Base-by-base conservation (phyloP, 2,888 invertebrate species). In the Iselma pallidipennis region DNA sequence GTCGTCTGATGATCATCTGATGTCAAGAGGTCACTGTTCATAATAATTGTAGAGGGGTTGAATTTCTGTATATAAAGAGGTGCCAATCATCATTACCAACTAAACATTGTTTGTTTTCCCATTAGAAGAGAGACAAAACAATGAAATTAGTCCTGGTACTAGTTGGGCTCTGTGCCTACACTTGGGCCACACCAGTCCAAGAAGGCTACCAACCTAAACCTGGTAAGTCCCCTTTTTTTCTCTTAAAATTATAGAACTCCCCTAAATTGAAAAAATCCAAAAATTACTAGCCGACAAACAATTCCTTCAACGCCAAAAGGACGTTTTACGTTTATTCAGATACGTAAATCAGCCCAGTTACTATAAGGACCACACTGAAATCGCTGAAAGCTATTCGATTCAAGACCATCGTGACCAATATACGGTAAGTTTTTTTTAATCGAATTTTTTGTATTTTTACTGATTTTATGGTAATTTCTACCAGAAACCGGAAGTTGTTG, bases 271-370 rank as follows among this genome's bases (percentile, higher is more conserved):
- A n/a, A n/a, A n/a, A 16, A 37, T 28, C 45, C 12, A 26, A 2
- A n/a, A 42, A 51, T 58, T 63, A 69, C 48, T 49, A 69, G 67
- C 59, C 45, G 63, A 71, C 54, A 69, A 61, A 37, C 61, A 63
- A 48, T 65, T 73, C 6, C 37, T 71, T 26, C 62, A 71, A 31
- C 68, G 65, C 42, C 71, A 74, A 56, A 65, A 63, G 25, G 67
- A 86, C 74, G 81, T 88, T 64, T 76, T 88, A 74, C 82, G 84
- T 71, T 82, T 89, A 63, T 78, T 88, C 76, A 86, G 86, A 73
- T 85, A 87, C 76, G 85, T 89, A 66, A 85, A 87, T 67, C 89
- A 91, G 76, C 86, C 86, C 0, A 82, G 86, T 66, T 82, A 85
- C 56, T 77, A 84, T 70, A 78, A 83, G 31, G 84, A 86, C 66